Evolutionary conservation across 2,888 invertebrate genomes (phyloP).

Genomic region (Masnerella sp.): DNA sequence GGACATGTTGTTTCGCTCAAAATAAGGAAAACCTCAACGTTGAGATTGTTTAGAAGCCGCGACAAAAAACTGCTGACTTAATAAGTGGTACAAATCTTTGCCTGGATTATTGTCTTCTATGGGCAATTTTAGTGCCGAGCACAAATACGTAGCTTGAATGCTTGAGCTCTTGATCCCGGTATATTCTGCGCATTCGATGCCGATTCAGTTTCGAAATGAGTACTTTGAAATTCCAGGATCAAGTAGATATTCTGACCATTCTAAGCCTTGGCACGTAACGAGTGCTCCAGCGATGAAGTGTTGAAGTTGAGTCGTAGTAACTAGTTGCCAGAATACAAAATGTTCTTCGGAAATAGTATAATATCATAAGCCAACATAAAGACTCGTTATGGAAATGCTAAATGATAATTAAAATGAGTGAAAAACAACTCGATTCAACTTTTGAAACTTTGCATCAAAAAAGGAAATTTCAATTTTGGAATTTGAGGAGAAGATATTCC

Average conservation of each 20-base stretch:
- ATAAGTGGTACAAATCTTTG: slow-evolving; percentile 34
- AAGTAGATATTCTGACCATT: slow-evolving; percentile 46
- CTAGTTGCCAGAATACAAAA: slow-evolving; percentile 15
- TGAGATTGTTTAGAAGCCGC: too few relatives aligned
- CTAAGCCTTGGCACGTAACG: slow-evolving; percentile 46
- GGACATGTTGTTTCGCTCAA: too few relatives aligned
- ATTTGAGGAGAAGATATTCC: too few relatives aligned
- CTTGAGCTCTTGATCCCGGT: slow-evolving; percentile 26
- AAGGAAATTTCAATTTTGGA: too few relatives aligned
- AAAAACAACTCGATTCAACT: too few relatives aligned
- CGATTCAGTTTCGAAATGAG: slow-evolving; percentile 34
- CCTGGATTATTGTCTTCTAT: slow-evolving; percentile 25
- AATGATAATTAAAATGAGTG: too few relatives aligned
- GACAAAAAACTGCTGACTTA: slow-evolving; percentile 20
- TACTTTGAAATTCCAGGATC: slow-evolving; percentile 42
- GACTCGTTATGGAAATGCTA: slow-evolving; percentile 17
- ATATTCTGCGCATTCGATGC: slow-evolving; percentile 30
- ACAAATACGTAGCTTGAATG: slow-evolving; percentile 38
- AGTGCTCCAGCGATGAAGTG: slow-evolving; percentile 39
- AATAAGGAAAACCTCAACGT: too few relatives aligned
- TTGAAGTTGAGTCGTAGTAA: slow-evolving; percentile 39
- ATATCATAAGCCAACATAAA: slow-evolving; percentile 30
- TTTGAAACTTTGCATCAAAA: too few relatives aligned
- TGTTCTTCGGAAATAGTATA: slow-evolving; percentile 15
- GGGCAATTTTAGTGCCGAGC: slow-evolving; percentile 26